phyloP scores from a whole-genome alignment of 2,113 vertebrate genomes.

The Neolamprologus devosi region DNA sequence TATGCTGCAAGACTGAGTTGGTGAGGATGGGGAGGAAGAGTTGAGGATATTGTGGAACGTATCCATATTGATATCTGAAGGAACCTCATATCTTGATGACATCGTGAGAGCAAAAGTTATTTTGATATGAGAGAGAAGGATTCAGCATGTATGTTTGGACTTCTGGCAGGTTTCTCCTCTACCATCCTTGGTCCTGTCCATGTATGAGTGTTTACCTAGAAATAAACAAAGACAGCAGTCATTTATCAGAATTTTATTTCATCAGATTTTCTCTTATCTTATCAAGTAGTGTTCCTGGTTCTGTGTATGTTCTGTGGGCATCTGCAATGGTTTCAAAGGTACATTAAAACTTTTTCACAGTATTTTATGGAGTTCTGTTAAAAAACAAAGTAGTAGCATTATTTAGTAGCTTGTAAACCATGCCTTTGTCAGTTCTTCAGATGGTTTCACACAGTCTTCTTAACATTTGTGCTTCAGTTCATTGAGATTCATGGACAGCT shows the following conservation, averaged over 20 bases:
- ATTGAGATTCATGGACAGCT: background rate
- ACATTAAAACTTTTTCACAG: background rate
- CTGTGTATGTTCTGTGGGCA: background rate
- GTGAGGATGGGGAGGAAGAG: constrained; percentile 37
- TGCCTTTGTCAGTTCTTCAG: background rate
- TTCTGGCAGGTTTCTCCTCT: background rate
- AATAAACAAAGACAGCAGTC: constrained; percentile 6
- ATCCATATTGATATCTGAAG: background rate
- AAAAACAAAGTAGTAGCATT: background rate
- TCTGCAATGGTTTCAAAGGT: background rate
- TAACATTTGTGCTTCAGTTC: background rate
- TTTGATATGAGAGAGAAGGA: constrained; percentile 11
- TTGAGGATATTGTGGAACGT: background rate
- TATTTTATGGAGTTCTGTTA: background rate
- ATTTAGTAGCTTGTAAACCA: background rate
- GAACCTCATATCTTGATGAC: background rate
- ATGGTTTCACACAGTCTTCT: background rate
- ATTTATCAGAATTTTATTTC: background rate
- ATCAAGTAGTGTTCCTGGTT: background rate
- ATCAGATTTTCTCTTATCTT: background rate
- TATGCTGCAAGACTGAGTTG: constrained; percentile 69
- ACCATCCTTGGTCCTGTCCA: constrained; percentile 18
- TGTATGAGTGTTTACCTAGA: background rate
- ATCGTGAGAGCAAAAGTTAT: background rate
- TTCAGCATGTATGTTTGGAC: background rate